Percentiles rank a stretch among this genome's conserved stretches.
Conservation (phyloP, 2,888 invertebrate species). For the Rhimphoctona megacephalus region DNA sequence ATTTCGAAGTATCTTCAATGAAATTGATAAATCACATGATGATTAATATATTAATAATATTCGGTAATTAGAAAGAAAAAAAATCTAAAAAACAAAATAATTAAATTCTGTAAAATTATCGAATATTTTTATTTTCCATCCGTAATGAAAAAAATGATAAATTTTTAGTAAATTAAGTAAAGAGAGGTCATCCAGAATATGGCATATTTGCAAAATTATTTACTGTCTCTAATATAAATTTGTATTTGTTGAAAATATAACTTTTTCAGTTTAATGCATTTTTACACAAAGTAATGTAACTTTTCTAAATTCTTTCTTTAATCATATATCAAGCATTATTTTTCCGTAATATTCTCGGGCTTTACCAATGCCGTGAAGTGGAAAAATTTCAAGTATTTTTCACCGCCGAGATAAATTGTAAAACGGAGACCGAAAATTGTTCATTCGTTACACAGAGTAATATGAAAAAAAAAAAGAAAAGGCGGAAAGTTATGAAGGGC, state of each 20-base stretch:
- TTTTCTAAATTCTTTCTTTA: background rate
- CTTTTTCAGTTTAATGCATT: background rate
- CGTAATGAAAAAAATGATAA: no score
- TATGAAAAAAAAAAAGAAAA: background rate
- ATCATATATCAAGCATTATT: background rate
- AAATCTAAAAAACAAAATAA: no score
- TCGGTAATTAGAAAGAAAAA: no score
- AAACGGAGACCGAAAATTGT: background rate
- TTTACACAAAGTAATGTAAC: background rate
- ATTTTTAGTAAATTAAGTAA: no score
- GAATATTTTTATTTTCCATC: no score
- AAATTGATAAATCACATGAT: background rate
- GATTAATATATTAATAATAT: background rate
- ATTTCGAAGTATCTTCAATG: no score
- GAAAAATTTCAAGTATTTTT: background rate
- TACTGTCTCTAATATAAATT: background rate
- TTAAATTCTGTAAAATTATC: no score
- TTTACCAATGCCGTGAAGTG: background rate
- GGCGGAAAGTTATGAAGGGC: background rate
- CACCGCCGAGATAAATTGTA: background rate
- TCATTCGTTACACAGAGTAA: background rate
- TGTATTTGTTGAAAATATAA: no score
- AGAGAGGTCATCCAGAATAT: no score
- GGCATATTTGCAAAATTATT: background rate
- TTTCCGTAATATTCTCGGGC: no score